Evolutionary conservation across 1,140 invertebrate genomes (phyloP).

Genomic region (Saccostrea echinata): DNA sequence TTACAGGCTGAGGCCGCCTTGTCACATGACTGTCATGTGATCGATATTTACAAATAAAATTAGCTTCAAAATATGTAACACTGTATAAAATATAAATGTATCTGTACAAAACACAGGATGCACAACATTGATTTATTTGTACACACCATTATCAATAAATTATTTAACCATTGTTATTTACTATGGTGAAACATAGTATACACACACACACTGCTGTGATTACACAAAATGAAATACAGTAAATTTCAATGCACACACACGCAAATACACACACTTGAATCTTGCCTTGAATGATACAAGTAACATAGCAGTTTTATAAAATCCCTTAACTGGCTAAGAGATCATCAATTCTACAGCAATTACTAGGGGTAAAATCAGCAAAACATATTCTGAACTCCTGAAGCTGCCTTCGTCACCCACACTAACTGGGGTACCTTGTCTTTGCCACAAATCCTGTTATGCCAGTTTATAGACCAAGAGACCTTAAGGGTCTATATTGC

Average conservation of each 20-base stretch:
- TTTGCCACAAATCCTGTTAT: too few species aligned
- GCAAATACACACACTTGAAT: not conserved
- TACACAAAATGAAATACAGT: conserved; percentile 16
- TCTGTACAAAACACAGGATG: conserved; percentile 36
- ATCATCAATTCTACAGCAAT: not conserved
- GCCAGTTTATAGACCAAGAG: too few species aligned
- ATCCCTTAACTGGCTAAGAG: not conserved
- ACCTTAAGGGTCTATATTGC: too few species aligned
- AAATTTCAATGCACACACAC: not conserved
- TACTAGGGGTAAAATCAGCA: not conserved
- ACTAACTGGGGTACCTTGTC: too few species aligned
- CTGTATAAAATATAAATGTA: conserved; percentile 38
- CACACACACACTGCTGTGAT: not conserved
- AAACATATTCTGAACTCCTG: not conserved
- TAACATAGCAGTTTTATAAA: conserved; percentile 18
- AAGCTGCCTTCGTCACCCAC: not conserved
- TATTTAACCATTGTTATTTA: conserved; percentile 12
- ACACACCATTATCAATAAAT: conserved; percentile 33
- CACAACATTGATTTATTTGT: conserved; percentile 14
- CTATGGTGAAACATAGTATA: conserved; percentile 18
- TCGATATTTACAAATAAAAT: conserved; percentile 35
- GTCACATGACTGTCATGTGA: conserved; percentile 30
- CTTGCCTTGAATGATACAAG: not conserved
- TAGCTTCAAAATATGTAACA: conserved; percentile 32
- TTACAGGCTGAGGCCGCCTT: not conserved